Evolutionary conservation across 2,113 vertebrate species (phyloP).

Genomic region (Anser cygnoides): DNA sequence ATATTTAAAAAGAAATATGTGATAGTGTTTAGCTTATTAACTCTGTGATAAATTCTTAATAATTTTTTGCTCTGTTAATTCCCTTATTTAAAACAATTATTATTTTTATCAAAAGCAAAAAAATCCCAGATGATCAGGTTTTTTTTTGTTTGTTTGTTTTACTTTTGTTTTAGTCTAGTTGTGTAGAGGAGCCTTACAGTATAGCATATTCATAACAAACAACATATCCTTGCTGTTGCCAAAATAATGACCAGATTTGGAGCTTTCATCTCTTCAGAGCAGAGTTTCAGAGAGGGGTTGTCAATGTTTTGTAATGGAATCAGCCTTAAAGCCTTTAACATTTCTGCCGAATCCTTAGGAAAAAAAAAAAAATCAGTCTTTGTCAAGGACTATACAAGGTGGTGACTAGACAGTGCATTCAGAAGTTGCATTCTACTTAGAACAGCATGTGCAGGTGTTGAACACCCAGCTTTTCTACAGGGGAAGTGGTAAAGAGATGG

Average conservation of each 20-base stretch:
- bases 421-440: background rate
- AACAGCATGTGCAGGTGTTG: background rate
- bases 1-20: background rate
- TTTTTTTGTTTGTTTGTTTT: background rate
- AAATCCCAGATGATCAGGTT: background rate
- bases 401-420: background rate
- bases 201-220: background rate
- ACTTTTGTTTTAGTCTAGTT: background rate
- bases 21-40: background rate
- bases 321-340: background rate
- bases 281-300: background rate
- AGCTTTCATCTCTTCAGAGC: background rate
- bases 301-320: background rate
- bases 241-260: background rate
- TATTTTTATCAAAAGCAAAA: background rate
- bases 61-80: constrained; percentile 18
- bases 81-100: background rate
- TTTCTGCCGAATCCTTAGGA: background rate
- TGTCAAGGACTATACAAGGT: background rate
- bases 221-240: background rate
- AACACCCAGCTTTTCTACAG: background rate
- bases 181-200: background rate
- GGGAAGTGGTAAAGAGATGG: background rate
- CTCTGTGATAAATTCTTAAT: background rate
- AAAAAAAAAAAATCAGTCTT: background rate